phyloP scores from a whole-genome alignment of 2,888 invertebrate genomes.

The Nephrotoma guestfalica region DNA sequence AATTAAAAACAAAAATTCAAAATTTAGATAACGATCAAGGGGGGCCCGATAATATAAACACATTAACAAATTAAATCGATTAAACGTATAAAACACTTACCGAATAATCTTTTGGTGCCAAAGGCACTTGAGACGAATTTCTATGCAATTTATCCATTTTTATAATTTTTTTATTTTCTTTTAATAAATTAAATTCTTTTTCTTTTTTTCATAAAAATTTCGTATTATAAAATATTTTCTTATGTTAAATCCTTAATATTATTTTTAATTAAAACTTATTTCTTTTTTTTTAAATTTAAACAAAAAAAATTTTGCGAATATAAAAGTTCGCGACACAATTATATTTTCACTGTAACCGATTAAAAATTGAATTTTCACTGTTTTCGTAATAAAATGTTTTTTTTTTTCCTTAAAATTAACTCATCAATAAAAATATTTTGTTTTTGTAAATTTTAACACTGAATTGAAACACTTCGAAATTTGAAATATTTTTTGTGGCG shows the following conservation, averaged over 20 bases:
- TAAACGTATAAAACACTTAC: constrained; percentile 21
- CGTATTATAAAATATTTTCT: not conserved
- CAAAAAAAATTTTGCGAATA: not conserved
- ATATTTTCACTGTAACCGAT: not conserved
- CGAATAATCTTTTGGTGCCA: constrained; percentile 27
- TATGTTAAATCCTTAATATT: not conserved
- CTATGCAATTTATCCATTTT: constrained; percentile 22
- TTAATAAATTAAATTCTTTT: not conserved
- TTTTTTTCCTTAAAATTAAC: not conserved
- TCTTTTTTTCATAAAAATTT: not conserved
- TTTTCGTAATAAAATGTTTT: not conserved
- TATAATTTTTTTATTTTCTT: not conserved
- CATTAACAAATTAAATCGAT: not conserved
- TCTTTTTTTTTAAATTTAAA: constrained; percentile 2
- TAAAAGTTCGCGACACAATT: not conserved
- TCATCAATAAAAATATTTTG: not conserved
- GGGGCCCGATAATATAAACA: not conserved
- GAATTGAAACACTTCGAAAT: not conserved
- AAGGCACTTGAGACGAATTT: constrained; percentile 30
- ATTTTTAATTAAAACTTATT: not conserved
- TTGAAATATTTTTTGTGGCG: not conserved
- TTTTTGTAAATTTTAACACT: not conserved
- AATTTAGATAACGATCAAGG: not conserved
- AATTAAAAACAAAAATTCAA: not conserved
- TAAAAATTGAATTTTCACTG: not conserved